Evolutionary conservation across 2,888 invertebrate species (phyloP), one percentile per base, ranked within the genome.

Genomic region (Meghimatium bilineatum): DNA sequence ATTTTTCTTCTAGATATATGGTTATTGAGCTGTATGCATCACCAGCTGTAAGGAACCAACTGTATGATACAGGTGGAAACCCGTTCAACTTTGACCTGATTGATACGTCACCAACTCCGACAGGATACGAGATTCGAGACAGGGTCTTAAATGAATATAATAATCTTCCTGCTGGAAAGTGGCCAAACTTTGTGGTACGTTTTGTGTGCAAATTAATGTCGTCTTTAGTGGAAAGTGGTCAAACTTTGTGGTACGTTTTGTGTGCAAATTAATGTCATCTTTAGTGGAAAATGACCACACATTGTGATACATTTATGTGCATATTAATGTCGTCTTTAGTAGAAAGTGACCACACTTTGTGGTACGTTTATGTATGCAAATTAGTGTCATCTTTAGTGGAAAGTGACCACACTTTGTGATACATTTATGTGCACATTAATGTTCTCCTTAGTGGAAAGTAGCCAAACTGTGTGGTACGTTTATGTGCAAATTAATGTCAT

Each of bases 41-140:
- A 84, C n/a, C 80, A 85, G 32, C 88, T 52, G n/a, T 86, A 87
- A 34, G 85, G 87, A 75, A 85, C 86, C 44, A 82, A 52, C 91
- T 91, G 84, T 91, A 91, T 80, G 76, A 88, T 34, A 89, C 90
- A 20, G 92, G 92, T 3, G 87, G 90, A 0, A 86, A 90, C n/a
- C 91, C 92, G 0, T 89, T 92, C 85, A 91, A 91, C 87, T 85
- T 87, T 78, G 86, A 85, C 78, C 86, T 87, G 8, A 67, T 85
- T 6, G n/a, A 26, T 0, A 32, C 69, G 49, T 36, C 63, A 14
- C 56, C 52, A 49, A 52, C 34, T 29, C 56, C 52, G 17, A 23
- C 49, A 20, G 72, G n/a, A n/a, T 72, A n/a, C 32, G 69, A 85
- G 17, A 44, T 89, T 12, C 84, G 84, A 69, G 83, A 77, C 23